Evolutionary conservation across 2,113 vertebrate genomes (phyloP), one percentile per base, ranked within the genome.

Genomic region (Neodon shergylaensis): DNA sequence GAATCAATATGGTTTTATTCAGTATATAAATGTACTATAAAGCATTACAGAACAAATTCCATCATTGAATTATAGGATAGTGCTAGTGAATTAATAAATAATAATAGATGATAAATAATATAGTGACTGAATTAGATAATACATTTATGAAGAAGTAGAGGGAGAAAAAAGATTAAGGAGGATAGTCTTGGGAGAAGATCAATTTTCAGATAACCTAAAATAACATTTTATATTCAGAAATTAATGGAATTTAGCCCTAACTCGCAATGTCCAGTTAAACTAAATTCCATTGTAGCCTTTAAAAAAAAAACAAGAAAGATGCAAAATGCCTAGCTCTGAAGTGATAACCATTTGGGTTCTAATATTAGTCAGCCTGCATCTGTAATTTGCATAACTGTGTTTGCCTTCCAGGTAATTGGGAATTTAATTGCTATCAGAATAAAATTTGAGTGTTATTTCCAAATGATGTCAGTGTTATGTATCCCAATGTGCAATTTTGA

Each of bases 161-260:
- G 54, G 63, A 95, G 94, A 96, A 97, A 96, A 78, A 79, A 77
- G 95, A 97, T 78, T 96, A 44, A 97, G 85, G 94, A n/a, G 33
- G 88, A 88, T 96, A 97, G 93, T 96, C 88, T 94, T 97, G 92
- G 91, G 92, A 95, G 95, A 96, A 97, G 98, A 94, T n/a, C 97
- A 96, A 96, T 84, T 97, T 96, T 96, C 88, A 92, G 96, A 97
- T 96, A 94, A 97, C 61, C 93, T 97, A 97, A 98, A 98, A 97
- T 98, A 97, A 97, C 66, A 93, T 97, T 98, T 98, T 97, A 95
- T 97, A 98, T 96, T 96, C 73, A 97, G 94, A 97, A 98, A 97
- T 98, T 97, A 97, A 98, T 96, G 93, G 95, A 95, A 52, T 97
- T 98, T 90, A 91, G 97, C 92, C 63, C 76, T 96, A 97, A 95